phyloP scores from a whole-genome alignment of 2,113 vertebrate genomes.

The Phalacrocorax aristotelis region DNA sequence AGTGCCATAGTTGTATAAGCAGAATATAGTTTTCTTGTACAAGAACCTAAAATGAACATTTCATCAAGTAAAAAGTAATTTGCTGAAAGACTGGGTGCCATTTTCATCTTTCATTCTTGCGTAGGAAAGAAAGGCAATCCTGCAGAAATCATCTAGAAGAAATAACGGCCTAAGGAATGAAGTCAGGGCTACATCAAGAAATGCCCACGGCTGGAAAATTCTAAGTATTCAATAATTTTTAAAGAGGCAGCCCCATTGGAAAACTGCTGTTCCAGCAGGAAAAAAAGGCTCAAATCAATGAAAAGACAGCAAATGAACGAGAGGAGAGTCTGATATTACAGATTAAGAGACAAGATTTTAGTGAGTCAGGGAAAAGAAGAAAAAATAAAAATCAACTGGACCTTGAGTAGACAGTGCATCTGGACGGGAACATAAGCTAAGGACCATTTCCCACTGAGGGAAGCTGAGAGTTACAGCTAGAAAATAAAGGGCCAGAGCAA shows the following conservation, averaged over 20 bases:
- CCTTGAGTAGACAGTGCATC: background rate
- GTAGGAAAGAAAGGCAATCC: background rate
- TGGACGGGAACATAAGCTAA: background rate
- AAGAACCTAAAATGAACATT: background rate
- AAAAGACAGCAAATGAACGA: background rate
- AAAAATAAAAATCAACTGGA: background rate
- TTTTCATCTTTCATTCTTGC: background rate
- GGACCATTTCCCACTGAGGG: background rate
- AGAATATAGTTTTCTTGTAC: background rate
- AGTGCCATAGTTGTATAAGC: background rate
- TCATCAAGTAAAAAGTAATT: background rate
- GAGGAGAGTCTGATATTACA: background rate
- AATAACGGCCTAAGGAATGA: background rate
- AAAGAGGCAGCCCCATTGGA: background rate
- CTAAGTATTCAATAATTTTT: background rate
- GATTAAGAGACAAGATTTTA: background rate
- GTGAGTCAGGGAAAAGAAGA: background rate
- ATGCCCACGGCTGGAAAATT: background rate
- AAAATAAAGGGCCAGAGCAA: background rate
- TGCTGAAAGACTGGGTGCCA: background rate
- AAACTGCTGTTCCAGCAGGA: background rate
- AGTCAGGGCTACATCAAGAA: background rate
- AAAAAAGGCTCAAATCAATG: background rate
- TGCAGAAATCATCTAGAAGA: background rate
- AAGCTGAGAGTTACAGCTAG: background rate